Percentiles rank a stretch among this genome's conserved stretches.
Conservation (phyloP, 2,113 vertebrate genomes). For the Podiceps cristatus region DNA sequence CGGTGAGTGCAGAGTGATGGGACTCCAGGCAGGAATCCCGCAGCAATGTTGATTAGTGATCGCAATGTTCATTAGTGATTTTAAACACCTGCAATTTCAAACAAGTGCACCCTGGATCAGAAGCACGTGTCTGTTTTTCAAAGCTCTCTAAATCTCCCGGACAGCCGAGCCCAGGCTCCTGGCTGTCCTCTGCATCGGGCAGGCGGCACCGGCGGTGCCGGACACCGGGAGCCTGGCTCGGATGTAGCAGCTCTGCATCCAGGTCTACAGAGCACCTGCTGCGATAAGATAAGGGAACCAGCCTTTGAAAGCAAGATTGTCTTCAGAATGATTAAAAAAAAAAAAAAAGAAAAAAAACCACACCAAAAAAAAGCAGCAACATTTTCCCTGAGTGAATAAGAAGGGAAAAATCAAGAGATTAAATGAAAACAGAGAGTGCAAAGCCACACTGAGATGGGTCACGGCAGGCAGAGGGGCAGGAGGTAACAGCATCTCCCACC, state of each 20-base stretch:
- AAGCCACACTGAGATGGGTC: neutral
- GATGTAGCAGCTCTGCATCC: neutral
- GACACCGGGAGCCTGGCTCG: neutral
- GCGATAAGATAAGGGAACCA: neutral
- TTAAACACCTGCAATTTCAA: neutral
- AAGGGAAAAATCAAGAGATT: neutral
- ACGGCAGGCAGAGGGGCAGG: neutral
- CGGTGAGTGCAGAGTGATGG: neutral
- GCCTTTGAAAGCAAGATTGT: neutral
- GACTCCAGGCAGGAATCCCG: neutral
- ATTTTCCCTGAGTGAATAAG: rapidly evolving
- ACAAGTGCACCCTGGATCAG: neutral
- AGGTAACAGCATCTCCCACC: neutral
- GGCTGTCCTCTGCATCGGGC: neutral
- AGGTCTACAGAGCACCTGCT: neutral
- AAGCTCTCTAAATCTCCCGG: neutral
- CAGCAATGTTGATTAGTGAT: slow-evolving; percentile 31
- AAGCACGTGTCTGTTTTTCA: neutral
- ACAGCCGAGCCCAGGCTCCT: neutral
- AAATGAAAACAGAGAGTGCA: neutral
- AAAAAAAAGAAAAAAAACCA: rapidly evolving
- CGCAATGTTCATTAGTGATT: slow-evolving; percentile 44
- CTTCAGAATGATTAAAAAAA: neutral
- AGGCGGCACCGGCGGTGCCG: neutral
- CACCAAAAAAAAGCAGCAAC: rapidly evolving